Evolutionary conservation across 1,140 invertebrate species (phyloP), one percentile per base, ranked within the genome.

Genomic region (Pachyrhynchus sulphureomaculatus): DNA sequence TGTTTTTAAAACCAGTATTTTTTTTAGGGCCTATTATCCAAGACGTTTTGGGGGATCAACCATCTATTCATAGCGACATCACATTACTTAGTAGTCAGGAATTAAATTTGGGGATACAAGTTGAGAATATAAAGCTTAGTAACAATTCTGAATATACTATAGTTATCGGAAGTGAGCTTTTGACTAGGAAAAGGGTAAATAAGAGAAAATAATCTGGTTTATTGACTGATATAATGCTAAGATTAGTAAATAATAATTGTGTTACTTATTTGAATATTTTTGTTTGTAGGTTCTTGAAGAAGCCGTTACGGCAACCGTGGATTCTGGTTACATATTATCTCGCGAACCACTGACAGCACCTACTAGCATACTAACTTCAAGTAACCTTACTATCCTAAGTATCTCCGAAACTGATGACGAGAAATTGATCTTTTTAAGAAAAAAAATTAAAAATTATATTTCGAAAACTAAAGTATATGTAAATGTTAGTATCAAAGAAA

Each of bases 21-120:
- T 17, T 12, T 21, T 36, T 85, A 0, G 76, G 82, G 0, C 81
- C 82, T 12, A 58, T 80, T 9, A 77, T 90, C 4, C 70, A 77
- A 32, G 81, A 83, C 1, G 71, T 82, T 2, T 74, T 89, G 1
- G 81, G 77, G 41, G 83, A 88, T 63, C 61, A 66, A 59, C 70
- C 87, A 6, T 70, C 89, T 1, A 79, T 86, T n/a, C 82, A 87
- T 71, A 76, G 83, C 1, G 81, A 83, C 44, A 74, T 83, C 0
- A 77, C 72, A 41, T 56, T 82, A 2, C 68, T 75, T 6, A 77
- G 78, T n/a, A 75, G 79, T 52, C 76, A 80, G 6, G 53, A 80
- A 2, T 80, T 6, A 1, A n/a, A 79, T 15, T 62, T 87, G 18
- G 75, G 79, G 21, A 77, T 90, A 6, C 80, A 77, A 12, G 72